phyloP scores from a whole-genome alignment of 2,113 vertebrate species.

The Vulpes lagopus region DNA sequence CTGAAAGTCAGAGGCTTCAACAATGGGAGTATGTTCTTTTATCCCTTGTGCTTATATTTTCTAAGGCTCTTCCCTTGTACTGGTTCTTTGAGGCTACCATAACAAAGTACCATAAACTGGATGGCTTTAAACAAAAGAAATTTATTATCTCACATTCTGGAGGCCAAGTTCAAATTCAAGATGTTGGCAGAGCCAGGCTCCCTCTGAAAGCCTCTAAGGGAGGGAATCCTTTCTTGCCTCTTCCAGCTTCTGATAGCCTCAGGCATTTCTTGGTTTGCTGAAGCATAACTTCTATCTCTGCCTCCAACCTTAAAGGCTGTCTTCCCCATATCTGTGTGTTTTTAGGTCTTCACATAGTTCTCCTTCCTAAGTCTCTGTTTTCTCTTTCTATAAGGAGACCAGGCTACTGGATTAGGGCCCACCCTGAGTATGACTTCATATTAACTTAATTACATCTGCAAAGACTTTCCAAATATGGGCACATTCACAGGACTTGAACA shows the following conservation, averaged over 20 bases:
- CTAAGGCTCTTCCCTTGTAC: neutral
- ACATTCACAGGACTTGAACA: neutral
- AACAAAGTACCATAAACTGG: neutral
- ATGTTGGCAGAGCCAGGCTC: neutral
- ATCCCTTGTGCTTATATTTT: neutral
- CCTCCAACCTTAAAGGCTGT: neutral
- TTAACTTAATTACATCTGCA: neutral
- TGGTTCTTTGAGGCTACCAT: neutral
- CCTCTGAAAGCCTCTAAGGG: neutral
- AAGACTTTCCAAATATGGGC: neutral
- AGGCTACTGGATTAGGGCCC: neutral
- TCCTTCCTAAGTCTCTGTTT: neutral
- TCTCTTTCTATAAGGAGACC: neutral
- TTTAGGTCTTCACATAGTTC: neutral
- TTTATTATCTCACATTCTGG: neutral
- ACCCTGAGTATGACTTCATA: neutral
- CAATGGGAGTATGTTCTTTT: neutral
- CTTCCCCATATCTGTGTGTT: neutral
- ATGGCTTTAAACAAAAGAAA: constrained; percentile 19
- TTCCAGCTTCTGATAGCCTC: neutral
- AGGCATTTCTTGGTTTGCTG: neutral
- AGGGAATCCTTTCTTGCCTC: neutral
- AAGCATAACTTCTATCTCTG: neutral
- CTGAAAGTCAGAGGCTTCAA: neutral
- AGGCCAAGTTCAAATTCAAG: constrained; percentile 8